Percentiles rank a stretch among this genome's conserved stretches.
Conservation (phyloP, 2,888 invertebrate genomes). For the Caenorhabditis doughertyi region DNA sequence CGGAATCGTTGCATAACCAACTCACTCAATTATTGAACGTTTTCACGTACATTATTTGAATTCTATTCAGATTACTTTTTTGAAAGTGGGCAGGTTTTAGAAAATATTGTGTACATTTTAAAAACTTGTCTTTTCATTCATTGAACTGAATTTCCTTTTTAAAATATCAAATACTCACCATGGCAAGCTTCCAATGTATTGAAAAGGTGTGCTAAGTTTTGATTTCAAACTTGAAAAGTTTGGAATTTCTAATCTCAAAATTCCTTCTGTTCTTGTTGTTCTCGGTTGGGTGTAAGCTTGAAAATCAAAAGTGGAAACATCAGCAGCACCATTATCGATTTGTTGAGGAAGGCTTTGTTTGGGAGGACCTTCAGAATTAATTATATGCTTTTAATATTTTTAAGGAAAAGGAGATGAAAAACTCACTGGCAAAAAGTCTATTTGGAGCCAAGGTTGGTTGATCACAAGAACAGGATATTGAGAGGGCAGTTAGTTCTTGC, state of each 20-base stretch:
- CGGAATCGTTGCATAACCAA: too few relatives aligned
- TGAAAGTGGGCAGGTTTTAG: too few relatives aligned
- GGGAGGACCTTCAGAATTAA: conserved; percentile 36
- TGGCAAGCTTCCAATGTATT: conserved; percentile 77
- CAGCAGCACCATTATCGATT: conserved; percentile 58
- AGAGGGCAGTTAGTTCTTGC: conserved; percentile 32
- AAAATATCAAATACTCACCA: conserved; percentile 64
- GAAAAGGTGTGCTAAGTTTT: conserved; percentile 73
- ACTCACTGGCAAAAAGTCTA: conserved; percentile 45
- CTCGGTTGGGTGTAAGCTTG: conserved; percentile 42
- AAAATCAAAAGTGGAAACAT: conserved; percentile 44
- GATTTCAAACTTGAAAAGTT: conserved; percentile 69
- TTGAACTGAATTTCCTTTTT: neutral
- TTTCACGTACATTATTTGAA: too few relatives aligned
- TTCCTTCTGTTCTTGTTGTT: conserved; percentile 70
- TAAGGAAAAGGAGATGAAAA: neutral
- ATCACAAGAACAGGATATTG: conserved; percentile 45
- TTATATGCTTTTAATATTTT: too few relatives aligned
- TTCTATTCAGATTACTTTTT: too few relatives aligned
- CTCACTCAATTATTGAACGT: too few relatives aligned
- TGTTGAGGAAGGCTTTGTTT: conserved; percentile 26
- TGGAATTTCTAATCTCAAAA: conserved; percentile 74
- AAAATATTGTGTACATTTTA: too few relatives aligned
- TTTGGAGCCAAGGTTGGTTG: conserved; percentile 22
- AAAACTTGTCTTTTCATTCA: too few relatives aligned